These are phyloP conservation scores for Semotilus atromaculatus DNA, from an alignment of 2,797 vertebrate species.

Conservation along the genomic window DNA sequence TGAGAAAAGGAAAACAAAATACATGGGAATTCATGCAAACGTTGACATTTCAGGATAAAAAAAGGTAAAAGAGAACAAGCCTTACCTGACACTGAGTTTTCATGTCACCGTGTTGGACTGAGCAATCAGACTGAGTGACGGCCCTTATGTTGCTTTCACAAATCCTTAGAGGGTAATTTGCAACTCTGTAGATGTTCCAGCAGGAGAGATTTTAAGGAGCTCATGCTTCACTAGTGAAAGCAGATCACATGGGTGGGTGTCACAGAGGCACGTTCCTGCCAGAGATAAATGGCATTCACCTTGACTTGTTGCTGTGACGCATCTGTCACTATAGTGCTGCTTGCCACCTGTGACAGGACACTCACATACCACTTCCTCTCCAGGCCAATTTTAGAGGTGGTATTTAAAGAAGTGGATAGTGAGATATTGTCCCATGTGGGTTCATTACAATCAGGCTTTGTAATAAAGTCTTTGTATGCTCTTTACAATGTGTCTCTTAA, in stretches of 20 bases:
- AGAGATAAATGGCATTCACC: slow-evolving; percentile 38
- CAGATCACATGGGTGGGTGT: slow-evolving; percentile 34
- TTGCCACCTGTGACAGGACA: slow-evolving; percentile 25
- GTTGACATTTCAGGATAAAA: neutral
- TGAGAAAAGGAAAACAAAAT: neutral
- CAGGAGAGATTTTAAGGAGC: slow-evolving; percentile 18
- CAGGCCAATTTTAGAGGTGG: slow-evolving; percentile 39
- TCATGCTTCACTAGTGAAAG: slow-evolving; percentile 45
- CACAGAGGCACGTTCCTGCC: slow-evolving; percentile 25
- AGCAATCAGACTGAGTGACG: neutral
- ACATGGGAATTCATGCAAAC: neutral
- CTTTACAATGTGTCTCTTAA: slow-evolving; percentile 5
- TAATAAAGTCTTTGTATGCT: slow-evolving; percentile 16
- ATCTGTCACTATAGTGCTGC: slow-evolving; percentile 18
- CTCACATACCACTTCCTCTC: slow-evolving; percentile 24
- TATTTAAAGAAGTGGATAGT: slow-evolving; percentile 39
- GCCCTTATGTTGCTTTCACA: slow-evolving; percentile 24
- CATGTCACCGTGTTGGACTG: neutral
- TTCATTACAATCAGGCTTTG: slow-evolving; percentile 29
- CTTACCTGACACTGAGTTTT: slow-evolving; percentile 29
- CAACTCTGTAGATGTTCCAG: slow-evolving; percentile 15
- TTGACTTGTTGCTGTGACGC: slow-evolving; percentile 40
- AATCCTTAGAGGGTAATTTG: slow-evolving; percentile 26
- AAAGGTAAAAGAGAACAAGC: neutral
- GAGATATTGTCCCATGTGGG: slow-evolving; percentile 23